These are phyloP conservation scores for Tethea ocularis DNA, from an alignment of 2,888 invertebrate genomes.

Conservation along the genomic window DNA sequence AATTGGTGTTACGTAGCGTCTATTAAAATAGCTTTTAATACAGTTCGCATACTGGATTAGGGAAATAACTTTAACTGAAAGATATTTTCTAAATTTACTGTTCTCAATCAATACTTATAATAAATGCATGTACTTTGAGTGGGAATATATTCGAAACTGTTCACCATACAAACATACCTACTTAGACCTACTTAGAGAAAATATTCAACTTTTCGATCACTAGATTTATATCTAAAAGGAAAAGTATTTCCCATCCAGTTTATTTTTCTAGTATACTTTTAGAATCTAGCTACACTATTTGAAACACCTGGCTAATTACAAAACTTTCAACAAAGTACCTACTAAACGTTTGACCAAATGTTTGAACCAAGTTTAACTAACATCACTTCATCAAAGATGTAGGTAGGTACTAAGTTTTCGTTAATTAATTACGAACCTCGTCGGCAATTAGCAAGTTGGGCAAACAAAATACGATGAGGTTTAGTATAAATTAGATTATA, in stretches of 20 bases:
- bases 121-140: too few species aligned
- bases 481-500: slow-evolving; percentile 1
- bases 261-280: not conserved
- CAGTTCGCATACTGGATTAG: too few species aligned
- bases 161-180: too few species aligned
- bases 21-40: not conserved
- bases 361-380: slow-evolving; percentile 7
- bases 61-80: too few species aligned
- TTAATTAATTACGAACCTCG: slow-evolving; percentile 10
- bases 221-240: too few species aligned
- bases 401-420: slow-evolving; percentile 1
- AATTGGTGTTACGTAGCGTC: not conserved
- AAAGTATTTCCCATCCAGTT: too few species aligned
- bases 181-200: too few species aligned
- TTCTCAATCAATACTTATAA: too few species aligned
- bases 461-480: slow-evolving; percentile 1
- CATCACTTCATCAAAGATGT: slow-evolving; percentile 6
- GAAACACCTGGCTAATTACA: not conserved
- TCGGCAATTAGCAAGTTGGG: slow-evolving; percentile 10
- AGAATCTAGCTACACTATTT: not conserved
- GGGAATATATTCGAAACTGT: too few species aligned
- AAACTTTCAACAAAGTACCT: slow-evolving; percentile 4
- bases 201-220: too few species aligned
- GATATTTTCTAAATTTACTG: too few species aligned
- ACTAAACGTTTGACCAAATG: slow-evolving; percentile 1